These are phyloP conservation scores for Amblyornis subalaris DNA, from an alignment of 2,113 vertebrate genomes.

Conservation along the genomic window DNA sequence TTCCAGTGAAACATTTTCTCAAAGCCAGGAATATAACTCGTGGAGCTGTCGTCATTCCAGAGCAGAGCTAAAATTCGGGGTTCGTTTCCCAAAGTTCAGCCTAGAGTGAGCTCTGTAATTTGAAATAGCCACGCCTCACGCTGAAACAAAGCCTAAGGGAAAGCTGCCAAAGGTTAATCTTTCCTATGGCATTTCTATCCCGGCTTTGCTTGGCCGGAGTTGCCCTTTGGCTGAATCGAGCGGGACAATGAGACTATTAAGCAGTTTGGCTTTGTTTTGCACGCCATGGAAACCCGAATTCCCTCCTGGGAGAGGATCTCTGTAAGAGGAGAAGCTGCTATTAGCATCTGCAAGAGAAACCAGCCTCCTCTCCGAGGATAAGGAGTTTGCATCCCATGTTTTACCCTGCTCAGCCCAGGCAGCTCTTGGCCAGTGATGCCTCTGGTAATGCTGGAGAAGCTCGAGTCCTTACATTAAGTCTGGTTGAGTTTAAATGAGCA, in stretches of 20 bases:
- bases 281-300: background rate
- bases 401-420: background rate
- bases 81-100: background rate
- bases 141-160: background rate
- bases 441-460: background rate
- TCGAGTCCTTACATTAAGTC: background rate
- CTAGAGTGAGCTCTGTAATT: background rate
- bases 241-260: background rate
- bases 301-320: background rate
- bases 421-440: background rate
- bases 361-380: background rate
- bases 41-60: background rate
- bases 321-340: background rate
- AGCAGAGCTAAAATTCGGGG: background rate
- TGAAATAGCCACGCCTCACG: background rate
- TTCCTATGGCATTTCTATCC: background rate
- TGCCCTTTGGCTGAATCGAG: background rate
- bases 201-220: background rate
- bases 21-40: background rate
- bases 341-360: background rate
- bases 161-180: background rate
- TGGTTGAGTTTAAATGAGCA: background rate
- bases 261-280: background rate
- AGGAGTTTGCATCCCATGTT: background rate
- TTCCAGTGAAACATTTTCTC: background rate